These are phyloP conservation scores for Psilopsiagon aurifrons DNA, from an alignment of 2,113 vertebrate genomes.

Conservation along the genomic window DNA sequence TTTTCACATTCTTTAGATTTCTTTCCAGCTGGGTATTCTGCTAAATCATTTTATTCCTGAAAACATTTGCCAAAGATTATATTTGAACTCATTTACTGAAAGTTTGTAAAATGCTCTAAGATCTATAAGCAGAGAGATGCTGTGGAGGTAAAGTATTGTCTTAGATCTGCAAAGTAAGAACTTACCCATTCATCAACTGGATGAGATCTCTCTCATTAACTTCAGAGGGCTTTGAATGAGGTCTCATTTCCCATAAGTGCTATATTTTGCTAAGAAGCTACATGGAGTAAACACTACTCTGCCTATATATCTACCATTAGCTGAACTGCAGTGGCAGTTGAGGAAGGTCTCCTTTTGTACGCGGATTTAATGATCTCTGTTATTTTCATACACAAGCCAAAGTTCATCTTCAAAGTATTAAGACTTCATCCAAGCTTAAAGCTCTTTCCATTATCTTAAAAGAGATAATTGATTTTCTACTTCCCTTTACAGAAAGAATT, in stretches of 20 bases:
- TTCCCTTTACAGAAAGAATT: neutral
- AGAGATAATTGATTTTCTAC: constrained; percentile 4
- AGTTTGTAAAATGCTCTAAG: neutral
- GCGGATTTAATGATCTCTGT: neutral
- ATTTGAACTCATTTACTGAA: neutral
- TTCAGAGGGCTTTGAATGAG: neutral
- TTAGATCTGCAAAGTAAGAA: neutral
- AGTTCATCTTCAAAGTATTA: neutral
- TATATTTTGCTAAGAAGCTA: neutral
- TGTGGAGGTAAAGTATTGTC: neutral
- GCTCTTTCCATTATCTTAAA: neutral
- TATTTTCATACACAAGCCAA: neutral
- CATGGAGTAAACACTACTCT: neutral
- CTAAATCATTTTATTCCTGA: neutral
- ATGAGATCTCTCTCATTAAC: neutral
- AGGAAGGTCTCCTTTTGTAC: neutral
- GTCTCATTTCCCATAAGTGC: neutral
- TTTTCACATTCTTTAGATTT: neutral
- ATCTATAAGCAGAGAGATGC: neutral
- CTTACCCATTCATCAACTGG: neutral
- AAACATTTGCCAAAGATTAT: neutral
- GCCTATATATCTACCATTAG: neutral
- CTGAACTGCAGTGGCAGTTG: neutral
- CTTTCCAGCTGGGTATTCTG: neutral
- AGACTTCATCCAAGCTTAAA: neutral